Evolutionary conservation across 1,140 invertebrate genomes (phyloP).

Genomic region (Cotesia chilonis): DNA sequence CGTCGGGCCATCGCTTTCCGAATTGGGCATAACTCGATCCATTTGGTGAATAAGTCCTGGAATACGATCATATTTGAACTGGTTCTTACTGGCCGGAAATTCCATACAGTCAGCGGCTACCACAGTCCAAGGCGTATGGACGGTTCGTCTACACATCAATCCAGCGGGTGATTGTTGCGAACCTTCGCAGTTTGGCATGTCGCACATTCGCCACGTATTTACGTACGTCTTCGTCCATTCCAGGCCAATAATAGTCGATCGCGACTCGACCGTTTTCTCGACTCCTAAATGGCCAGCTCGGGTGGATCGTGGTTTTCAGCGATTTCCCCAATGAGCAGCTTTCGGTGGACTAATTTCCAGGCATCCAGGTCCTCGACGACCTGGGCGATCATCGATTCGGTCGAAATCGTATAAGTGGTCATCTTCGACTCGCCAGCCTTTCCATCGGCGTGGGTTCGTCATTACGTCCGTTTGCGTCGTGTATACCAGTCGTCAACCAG

Average conservation of each 20-base stretch:
- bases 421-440: no score
- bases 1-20: conserved; percentile 43
- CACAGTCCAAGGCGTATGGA: conserved; percentile 50
- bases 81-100: conserved; percentile 50
- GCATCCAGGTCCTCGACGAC: conserved; percentile 15
- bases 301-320: conserved; percentile 39
- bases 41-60: conserved; percentile 57
- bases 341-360: conserved; percentile 31
- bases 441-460: no score
- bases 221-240: conserved; percentile 21
- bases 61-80: conserved; percentile 57
- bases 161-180: conserved; percentile 46
- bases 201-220: conserved; percentile 40
- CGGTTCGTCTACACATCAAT: conserved; percentile 48
- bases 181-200: conserved; percentile 49
- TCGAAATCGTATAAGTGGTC: no score
- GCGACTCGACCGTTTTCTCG: conserved; percentile 39
- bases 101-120: conserved; percentile 60
- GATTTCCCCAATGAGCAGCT: conserved; percentile 16
- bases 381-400: conserved; percentile 16
- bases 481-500: no score
- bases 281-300: no score
- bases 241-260: no score
- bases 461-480: no score
- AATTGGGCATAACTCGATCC: conserved; percentile 41